Evolutionary conservation across 2,113 vertebrate genomes (phyloP).

Genomic region (Seriola aureovittata): DNA sequence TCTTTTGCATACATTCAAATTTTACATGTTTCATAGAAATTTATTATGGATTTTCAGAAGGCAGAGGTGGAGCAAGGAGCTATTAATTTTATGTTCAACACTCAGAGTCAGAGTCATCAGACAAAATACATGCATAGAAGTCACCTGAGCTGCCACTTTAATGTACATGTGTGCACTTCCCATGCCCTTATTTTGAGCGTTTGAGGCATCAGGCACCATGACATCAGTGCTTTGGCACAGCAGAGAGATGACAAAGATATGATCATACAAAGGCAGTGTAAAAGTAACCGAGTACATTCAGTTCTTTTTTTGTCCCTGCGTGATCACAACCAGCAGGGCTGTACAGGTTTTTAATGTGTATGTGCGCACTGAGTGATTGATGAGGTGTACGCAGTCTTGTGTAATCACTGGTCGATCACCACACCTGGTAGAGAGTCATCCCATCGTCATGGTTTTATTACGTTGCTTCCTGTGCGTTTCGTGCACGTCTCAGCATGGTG

Average conservation of each 20-base stretch:
- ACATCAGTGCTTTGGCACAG: not conserved
- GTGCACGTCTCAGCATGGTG: constrained; percentile 21
- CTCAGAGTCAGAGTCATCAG: not conserved
- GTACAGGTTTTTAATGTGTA: constrained; percentile 35
- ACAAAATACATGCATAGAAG: not conserved
- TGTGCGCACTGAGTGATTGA: constrained; percentile 51
- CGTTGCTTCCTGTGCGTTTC: constrained; percentile 1
- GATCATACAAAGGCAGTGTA: not conserved
- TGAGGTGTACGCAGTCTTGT: constrained; percentile 43
- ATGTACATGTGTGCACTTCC: not conserved
- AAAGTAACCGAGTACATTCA: not conserved
- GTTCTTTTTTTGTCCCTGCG: constrained; percentile 6
- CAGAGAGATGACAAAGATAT: constrained; percentile 12
- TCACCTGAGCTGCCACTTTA: not conserved
- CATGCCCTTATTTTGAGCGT: not conserved
- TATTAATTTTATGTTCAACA: not conserved
- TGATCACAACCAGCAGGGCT: constrained; percentile 3
- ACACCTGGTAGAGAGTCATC: constrained; percentile 62
- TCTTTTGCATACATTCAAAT: not conserved
- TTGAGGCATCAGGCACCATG: not conserved
- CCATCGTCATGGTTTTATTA: constrained; percentile 48
- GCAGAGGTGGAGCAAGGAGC: not conserved
- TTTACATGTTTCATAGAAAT: not conserved
- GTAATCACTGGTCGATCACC: constrained; percentile 41
- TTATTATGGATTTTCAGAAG: not conserved